phyloP scores from a whole-genome alignment of 2,797 vertebrate genomes.

The Paedocypris micromegethes region DNA sequence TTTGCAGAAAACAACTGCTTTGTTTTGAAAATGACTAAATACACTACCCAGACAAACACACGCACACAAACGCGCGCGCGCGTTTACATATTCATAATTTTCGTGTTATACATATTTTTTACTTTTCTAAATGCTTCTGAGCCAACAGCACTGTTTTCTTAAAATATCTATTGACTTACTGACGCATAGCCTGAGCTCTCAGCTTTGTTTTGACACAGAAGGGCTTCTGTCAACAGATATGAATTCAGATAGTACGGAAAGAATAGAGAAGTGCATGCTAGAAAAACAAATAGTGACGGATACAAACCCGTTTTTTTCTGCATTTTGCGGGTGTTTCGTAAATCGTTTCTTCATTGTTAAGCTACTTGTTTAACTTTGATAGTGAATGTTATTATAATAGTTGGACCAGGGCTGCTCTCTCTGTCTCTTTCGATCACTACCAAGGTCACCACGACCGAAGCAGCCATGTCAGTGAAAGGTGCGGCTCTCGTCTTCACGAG shows the following conservation, averaged over 20 bases:
- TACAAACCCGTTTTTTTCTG: background rate
- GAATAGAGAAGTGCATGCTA: slow-evolving; percentile 36
- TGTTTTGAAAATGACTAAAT: too few relatives aligned
- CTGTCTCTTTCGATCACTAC: slow-evolving; percentile 36
- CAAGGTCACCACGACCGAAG: slow-evolving; percentile 66
- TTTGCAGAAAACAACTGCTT: too few relatives aligned
- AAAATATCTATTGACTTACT: background rate
- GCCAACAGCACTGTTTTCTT: background rate
- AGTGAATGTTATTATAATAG: too few relatives aligned
- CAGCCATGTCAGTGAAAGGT: slow-evolving; percentile 54
- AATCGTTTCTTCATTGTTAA: too few relatives aligned
- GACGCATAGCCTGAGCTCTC: slow-evolving; percentile 3
- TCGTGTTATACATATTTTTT: too few relatives aligned
- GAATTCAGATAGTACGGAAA: slow-evolving; percentile 36
- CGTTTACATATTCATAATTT: too few relatives aligned
- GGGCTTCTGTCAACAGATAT: slow-evolving; percentile 52
- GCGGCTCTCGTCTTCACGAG: slow-evolving; percentile 60
- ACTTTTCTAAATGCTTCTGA: background rate
- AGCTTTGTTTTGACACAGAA: slow-evolving; percentile 45
- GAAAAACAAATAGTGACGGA: background rate
- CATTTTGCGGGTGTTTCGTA: too few relatives aligned
- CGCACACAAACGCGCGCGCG: too few relatives aligned
- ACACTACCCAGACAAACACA: too few relatives aligned
- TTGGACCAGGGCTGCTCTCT: slow-evolving; percentile 12
- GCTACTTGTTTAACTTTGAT: too few relatives aligned